Evolutionary conservation across 1,140 invertebrate genomes (phyloP).

Genomic region (Brachionus rubens): DNA sequence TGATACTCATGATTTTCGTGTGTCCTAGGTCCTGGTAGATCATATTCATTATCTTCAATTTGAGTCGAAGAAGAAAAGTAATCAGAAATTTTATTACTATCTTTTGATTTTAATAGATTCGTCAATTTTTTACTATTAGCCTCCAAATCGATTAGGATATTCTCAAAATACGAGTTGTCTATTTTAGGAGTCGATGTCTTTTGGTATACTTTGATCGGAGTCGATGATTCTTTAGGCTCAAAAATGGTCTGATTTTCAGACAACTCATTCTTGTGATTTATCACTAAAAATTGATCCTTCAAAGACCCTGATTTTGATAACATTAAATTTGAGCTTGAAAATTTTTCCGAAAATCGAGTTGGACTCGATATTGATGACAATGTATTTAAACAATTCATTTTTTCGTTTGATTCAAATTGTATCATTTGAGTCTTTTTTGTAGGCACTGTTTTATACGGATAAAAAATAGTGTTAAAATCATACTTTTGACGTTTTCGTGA

Average conservation of each 20-base stretch:
- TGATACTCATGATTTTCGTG: conserved; percentile 1
- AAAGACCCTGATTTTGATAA: not conserved
- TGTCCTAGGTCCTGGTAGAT: conserved; percentile 5
- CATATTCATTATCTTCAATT: conserved; percentile 26
- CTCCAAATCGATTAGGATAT: conserved; percentile 23
- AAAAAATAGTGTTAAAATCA: conserved; percentile 11
- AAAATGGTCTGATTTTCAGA: conserved; percentile 24
- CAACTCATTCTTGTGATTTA: conserved; percentile 11
- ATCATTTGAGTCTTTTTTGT: too few relatives aligned
- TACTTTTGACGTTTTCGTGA: not conserved
- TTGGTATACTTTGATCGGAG: not conserved
- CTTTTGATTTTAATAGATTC: not conserved
- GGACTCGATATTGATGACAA: not conserved
- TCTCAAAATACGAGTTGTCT: conserved; percentile 40
- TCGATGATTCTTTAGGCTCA: conserved; percentile 16
- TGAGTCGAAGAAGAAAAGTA: conserved; percentile 30
- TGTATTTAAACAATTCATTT: not conserved
- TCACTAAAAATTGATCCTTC: conserved; percentile 26
- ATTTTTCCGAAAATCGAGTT: not conserved
- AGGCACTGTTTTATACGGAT: conserved; percentile 5
- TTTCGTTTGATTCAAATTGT: too few relatives aligned
- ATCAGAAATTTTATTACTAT: conserved; percentile 23
- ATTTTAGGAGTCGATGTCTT: conserved; percentile 22
- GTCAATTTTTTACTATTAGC: not conserved
- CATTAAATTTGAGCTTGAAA: not conserved